Conservation (phyloP, 2,888 invertebrate genomes). For the Thymelicus lineola region DNA sequence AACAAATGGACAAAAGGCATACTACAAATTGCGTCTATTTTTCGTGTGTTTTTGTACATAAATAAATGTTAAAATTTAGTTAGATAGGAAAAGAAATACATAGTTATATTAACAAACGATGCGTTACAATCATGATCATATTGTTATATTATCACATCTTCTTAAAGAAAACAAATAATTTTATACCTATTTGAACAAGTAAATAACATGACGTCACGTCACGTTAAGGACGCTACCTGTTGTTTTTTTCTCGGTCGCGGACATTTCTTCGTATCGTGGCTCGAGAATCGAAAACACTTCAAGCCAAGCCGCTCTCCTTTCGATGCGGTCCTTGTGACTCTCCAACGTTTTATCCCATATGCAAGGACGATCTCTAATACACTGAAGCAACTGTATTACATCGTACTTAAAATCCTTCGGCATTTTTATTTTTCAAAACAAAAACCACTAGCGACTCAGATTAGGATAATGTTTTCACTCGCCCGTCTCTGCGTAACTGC, state of each 20-base stretch:
- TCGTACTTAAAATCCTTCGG: conserved; percentile 73
- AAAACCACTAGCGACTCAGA: neutral
- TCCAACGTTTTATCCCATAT: conserved; percentile 76
- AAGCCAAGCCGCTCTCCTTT: conserved; percentile 71
- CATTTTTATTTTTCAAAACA: conserved; percentile 41
- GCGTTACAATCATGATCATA: too few species aligned
- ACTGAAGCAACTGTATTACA: conserved; percentile 61
- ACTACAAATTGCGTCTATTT: too few species aligned
- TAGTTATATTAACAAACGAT: too few species aligned
- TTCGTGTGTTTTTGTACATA: too few species aligned
- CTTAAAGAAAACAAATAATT: neutral
- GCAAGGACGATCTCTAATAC: conserved; percentile 64
- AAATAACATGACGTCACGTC: neutral
- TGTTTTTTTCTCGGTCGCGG: conserved; percentile 61
- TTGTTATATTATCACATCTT: too few species aligned
- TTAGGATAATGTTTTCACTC: conserved; percentile 57
- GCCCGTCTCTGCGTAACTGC: conserved; percentile 66
- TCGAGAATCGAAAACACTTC: conserved; percentile 69
- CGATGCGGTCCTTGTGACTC: conserved; percentile 71
- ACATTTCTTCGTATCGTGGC: conserved; percentile 64
- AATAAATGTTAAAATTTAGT: too few species aligned
- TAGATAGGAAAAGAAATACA: too few species aligned
- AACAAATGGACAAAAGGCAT: too few species aligned
- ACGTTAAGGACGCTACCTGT: conserved; percentile 57
- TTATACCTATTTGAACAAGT: too few species aligned